A percentile compares a stretch with the other conserved stretches of the same genome.
These are phyloP conservation scores for Acanthurus leucopareius DNA, from an alignment of 2,797 vertebrate genomes.

Conservation along the genomic window DNA sequence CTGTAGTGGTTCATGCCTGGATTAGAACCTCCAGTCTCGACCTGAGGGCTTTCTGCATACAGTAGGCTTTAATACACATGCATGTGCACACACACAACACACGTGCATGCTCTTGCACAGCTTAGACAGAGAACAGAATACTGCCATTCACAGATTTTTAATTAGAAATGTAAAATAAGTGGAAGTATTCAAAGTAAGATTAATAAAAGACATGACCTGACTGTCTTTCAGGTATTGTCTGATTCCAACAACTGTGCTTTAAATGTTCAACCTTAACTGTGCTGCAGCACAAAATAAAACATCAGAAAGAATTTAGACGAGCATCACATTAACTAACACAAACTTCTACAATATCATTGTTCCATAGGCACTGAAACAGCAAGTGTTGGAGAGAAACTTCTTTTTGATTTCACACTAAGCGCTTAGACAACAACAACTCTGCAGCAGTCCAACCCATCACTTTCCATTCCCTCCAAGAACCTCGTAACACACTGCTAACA, in stretches of 20 bases:
- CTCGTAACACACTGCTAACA: conserved; percentile 58
- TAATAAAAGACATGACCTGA: background rate
- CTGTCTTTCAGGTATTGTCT: conserved; percentile 3
- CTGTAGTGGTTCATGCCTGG: background rate
- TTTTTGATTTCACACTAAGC: conserved; percentile 64
- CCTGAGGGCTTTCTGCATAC: background rate
- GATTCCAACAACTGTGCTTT: conserved; percentile 3
- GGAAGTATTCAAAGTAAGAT: conserved; percentile 6
- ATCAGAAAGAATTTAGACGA: conserved; percentile 29
- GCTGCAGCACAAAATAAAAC: conserved; percentile 10
- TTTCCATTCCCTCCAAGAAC: conserved; percentile 45
- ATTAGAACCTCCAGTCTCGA: background rate
- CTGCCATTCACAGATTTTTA: background rate
- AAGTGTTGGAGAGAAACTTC: conserved; percentile 45
- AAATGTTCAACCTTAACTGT: background rate
- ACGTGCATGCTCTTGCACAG: background rate
- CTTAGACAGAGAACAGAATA: background rate
- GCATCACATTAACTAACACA: conserved; percentile 32
- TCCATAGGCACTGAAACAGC: conserved; percentile 60
- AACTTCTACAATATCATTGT: conserved; percentile 41
- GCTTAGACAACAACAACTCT: conserved; percentile 60
- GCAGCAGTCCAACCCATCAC: conserved; percentile 52
- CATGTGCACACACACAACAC: background rate
- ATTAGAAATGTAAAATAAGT: background rate
- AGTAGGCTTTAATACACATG: background rate